Base-by-base conservation (phyloP, 2,888 invertebrate genomes). In the Bombylius discolor region DNA sequence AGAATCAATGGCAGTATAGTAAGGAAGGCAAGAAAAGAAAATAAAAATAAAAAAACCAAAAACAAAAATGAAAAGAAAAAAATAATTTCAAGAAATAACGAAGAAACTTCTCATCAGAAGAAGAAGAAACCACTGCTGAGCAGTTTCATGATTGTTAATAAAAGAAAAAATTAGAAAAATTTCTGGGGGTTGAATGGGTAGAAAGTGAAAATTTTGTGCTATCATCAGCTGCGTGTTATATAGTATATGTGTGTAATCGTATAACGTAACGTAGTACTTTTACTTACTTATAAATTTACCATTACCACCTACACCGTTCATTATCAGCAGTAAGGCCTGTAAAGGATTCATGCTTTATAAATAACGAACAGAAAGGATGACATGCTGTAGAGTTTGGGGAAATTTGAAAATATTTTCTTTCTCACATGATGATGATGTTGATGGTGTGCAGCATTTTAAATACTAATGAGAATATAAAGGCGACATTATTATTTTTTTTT, bases 401-500 rank as follows among this genome's bases (percentile, higher is more conserved):
- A 23, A 23, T 23, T 23, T 23, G 3, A 23, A 23, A 23, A 23
- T 23, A 23, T 23, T 23, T 23, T 23, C 23, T 23, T 23, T 23
- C 23, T 23, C 23, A 23, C 3, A 34, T 39, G 48, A 46, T 53
- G 48, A 49, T n/a, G 23, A 23, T 23, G 23, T 23, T 23, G 23
- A 23, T 42, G 44, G 55, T 49, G 46, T 55, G 53, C 49, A 53
- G 44, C 58, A 52, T 58, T 58, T 58, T 58, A 58, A 58, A 58
- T 58, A 58, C 58, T 58, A 58, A 58, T 58, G 58, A 58, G 54
- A 47, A 51, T 51, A 53, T 53, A 56, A 56, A 53, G 54, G 52
- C 50, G 55, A 55, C 55, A 55, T 55, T 50, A 39, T 23, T 23
- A 3, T 23, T 23, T 1, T 23, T 23, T 23, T 23, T 23, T 23